Conservation (phyloP, 2,797 vertebrate species). For the Gobionotothen gibberifrons region DNA sequence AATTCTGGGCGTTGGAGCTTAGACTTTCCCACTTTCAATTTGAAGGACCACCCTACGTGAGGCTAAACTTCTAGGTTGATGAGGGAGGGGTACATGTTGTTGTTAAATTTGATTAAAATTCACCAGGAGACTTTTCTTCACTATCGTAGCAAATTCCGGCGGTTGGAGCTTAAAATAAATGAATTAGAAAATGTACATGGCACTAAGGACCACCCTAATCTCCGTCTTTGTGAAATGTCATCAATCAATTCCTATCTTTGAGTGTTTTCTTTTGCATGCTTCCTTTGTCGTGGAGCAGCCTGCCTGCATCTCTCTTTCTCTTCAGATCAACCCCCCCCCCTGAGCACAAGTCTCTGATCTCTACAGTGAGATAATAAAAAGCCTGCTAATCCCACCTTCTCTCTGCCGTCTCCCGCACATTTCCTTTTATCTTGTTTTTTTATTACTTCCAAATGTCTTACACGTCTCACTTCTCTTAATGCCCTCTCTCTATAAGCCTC, state of each 20-base stretch:
- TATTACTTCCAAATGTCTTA: slow-evolving; percentile 19
- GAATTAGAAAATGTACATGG: too few species aligned
- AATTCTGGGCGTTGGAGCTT: too few species aligned
- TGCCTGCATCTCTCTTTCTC: slow-evolving; percentile 17
- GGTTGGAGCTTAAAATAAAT: too few species aligned
- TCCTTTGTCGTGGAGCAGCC: slow-evolving; percentile 36
- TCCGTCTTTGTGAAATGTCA: not conserved
- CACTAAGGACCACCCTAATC: too few species aligned
- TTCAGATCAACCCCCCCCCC: slow-evolving; percentile 37
- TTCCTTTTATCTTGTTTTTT: slow-evolving; percentile 43
- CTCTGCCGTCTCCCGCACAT: not conserved
- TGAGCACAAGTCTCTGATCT: slow-evolving; percentile 33
- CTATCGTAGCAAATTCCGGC: too few species aligned
- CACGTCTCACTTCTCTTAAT: not conserved
- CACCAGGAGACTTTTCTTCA: too few species aligned
- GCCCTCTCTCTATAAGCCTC: not conserved
- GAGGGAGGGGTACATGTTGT: too few species aligned
- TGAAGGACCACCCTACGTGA: too few species aligned
- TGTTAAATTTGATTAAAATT: too few species aligned
- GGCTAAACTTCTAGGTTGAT: too few species aligned
- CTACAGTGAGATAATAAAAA: slow-evolving; percentile 36
- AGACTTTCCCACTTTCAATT: too few species aligned
- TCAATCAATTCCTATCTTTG: slow-evolving; percentile 30
- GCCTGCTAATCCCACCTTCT: not conserved
- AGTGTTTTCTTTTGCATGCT: not conserved